Conservation (phyloP, 2,797 vertebrate species). For the Sebastes jordani region DNA sequence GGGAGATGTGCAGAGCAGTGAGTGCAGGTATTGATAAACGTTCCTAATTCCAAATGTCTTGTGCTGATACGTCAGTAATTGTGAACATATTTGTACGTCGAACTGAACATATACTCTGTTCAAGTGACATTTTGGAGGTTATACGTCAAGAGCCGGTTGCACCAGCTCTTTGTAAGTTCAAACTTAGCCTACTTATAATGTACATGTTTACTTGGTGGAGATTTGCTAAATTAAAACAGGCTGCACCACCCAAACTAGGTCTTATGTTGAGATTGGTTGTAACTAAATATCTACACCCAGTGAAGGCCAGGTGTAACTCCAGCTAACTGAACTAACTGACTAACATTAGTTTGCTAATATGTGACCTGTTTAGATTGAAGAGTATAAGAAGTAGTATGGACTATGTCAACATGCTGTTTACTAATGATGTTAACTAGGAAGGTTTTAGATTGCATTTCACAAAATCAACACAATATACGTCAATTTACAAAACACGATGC, state of each 20-base stretch:
- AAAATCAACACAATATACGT: too few species aligned
- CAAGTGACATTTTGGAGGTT: neutral
- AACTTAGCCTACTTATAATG: neutral
- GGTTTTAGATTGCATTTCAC: too few species aligned
- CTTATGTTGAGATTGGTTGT: neutral
- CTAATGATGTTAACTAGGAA: too few species aligned
- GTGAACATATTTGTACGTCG: neutral
- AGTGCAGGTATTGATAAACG: constrained; percentile 8
- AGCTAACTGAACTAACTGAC: neutral
- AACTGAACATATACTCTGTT: neutral
- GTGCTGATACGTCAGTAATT: neutral
- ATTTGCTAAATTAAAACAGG: neutral
- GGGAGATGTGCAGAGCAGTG: neutral
- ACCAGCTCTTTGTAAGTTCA: neutral
- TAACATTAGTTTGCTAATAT: too few species aligned
- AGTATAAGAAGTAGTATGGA: too few species aligned
- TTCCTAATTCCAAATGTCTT: constrained; percentile 10
- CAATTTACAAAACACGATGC: too few species aligned
- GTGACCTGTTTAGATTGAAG: too few species aligned
- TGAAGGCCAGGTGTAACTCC: too few species aligned
- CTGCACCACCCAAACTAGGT: neutral
- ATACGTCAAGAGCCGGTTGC: neutral
- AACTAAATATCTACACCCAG: neutral
- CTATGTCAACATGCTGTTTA: too few species aligned
- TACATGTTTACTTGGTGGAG: neutral